A percentile compares a stretch with the other conserved stretches of the same genome.
Conservation (phyloP, 1,140 invertebrate species). For the Tetragonula clypearis region DNA sequence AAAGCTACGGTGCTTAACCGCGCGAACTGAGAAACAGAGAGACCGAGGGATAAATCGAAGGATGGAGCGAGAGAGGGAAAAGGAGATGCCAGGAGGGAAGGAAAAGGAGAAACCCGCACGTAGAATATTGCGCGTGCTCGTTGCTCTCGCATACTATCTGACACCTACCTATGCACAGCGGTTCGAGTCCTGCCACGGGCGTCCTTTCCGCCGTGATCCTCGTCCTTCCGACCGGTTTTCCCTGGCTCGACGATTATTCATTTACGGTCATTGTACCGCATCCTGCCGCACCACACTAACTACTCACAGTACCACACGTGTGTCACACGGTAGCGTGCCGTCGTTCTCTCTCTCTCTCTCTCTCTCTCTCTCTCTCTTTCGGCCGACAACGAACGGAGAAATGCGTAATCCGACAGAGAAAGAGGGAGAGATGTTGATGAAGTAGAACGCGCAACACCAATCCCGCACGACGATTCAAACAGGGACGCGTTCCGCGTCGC, state of each 20-base stretch:
- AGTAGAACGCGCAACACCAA: background rate
- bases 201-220: slow-evolving; percentile 53
- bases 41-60: background rate
- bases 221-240: slow-evolving; percentile 47
- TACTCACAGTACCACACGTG: slow-evolving; percentile 21
- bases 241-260: slow-evolving; percentile 34
- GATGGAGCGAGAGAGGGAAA: background rate
- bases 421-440: background rate
- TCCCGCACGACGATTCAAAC: background rate
- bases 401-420: background rate
- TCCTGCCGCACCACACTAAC: slow-evolving; percentile 27
- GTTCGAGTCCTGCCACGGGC: slow-evolving; percentile 44
- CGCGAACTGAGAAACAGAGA: background rate
- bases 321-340: slow-evolving; percentile 3
- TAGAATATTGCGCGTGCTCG: slow-evolving; percentile 55
- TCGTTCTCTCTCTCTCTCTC: background rate
- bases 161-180: slow-evolving; percentile 54
- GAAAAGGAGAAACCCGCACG: slow-evolving; percentile 13
- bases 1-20: slow-evolving; percentile 13
- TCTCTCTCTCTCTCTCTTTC: background rate
- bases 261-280: slow-evolving; percentile 47
- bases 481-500: slow-evolving; percentile 54
- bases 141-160: slow-evolving; percentile 31
- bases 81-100: background rate
- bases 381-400: slow-evolving; percentile 7